Evolutionary conservation across 2,113 vertebrate species (phyloP).

Genomic region (Perccottus glenii): DNA sequence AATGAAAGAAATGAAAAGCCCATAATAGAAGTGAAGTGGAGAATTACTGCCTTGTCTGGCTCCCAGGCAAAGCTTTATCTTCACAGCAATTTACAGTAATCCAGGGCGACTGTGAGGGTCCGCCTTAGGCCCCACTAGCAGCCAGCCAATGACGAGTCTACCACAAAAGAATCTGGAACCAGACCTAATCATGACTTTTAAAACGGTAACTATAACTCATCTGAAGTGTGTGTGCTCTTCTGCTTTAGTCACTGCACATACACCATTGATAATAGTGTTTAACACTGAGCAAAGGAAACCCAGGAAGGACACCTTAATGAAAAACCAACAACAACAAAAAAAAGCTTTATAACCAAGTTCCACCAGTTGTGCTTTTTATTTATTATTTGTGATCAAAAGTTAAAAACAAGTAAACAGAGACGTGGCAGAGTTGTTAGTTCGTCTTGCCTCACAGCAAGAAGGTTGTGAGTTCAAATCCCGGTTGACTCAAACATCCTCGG

Average conservation of each 20-base stretch:
- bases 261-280: conserved; percentile 50
- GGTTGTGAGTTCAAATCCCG: too few species aligned
- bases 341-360: background rate
- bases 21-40: conserved; percentile 73
- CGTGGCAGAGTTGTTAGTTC: too few species aligned
- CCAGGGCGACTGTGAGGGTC: conserved; percentile 53
- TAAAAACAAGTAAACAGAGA: too few species aligned
- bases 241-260: conserved; percentile 36
- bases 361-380: too few species aligned
- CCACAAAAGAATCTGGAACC: conserved; percentile 40
- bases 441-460: too few species aligned
- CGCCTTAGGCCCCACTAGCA: conserved; percentile 36
- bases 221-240: conserved; percentile 49
- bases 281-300: conserved; percentile 27
- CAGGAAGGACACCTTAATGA: conserved; percentile 31
- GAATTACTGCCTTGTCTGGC: conserved; percentile 78
- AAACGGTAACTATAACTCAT: conserved; percentile 59
- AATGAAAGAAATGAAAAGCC: conserved; percentile 78
- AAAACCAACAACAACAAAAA: conserved; percentile 17
- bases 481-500: too few species aligned
- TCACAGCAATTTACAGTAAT: conserved; percentile 71
- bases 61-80: conserved; percentile 71
- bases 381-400: too few species aligned
- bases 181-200: conserved; percentile 63
- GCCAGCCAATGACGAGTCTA: conserved; percentile 52